These are phyloP conservation scores for Galeopsomyia nigrocyanea DNA, from an alignment of 2,888 invertebrate species.

Conservation along the genomic window DNA sequence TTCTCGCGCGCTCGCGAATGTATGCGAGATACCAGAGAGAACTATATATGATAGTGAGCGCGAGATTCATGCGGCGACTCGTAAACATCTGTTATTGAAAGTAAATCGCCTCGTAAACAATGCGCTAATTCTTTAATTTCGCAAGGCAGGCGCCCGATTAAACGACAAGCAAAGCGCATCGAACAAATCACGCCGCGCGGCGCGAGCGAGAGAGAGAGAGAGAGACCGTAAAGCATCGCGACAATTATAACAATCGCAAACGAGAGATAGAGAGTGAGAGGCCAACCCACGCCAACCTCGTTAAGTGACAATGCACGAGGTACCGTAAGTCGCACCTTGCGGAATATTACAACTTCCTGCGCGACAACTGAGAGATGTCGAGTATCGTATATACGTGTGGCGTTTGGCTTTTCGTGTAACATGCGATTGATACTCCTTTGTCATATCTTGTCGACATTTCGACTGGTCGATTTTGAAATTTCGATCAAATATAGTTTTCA, in stretches of 20 bases:
- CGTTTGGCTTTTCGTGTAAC: too few species aligned
- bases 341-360: conserved; percentile 50
- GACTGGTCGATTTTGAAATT: too few species aligned
- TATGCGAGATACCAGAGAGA: conserved; percentile 16
- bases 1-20: not conserved
- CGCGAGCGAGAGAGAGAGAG: not conserved
- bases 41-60: too few species aligned
- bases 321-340: conserved; percentile 48
- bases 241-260: conserved; percentile 45
- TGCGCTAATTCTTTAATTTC: conserved; percentile 46
- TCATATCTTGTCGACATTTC: too few species aligned
- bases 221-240: conserved; percentile 63
- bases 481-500: too few species aligned
- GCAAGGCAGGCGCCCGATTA: conserved; percentile 24
- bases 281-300: conserved; percentile 55
- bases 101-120: conserved; percentile 53
- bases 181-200: conserved; percentile 56
- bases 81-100: conserved; percentile 51
- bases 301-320: conserved; percentile 66
- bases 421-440: too few species aligned
- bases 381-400: too few species aligned
- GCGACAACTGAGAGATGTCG: not conserved
- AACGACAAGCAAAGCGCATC: conserved; percentile 35
- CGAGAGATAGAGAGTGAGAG: not conserved
- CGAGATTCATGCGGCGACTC: conserved; percentile 10